Evolutionary conservation across 2,797 vertebrate genomes (phyloP).

Genomic region (Pampus argenteus): DNA sequence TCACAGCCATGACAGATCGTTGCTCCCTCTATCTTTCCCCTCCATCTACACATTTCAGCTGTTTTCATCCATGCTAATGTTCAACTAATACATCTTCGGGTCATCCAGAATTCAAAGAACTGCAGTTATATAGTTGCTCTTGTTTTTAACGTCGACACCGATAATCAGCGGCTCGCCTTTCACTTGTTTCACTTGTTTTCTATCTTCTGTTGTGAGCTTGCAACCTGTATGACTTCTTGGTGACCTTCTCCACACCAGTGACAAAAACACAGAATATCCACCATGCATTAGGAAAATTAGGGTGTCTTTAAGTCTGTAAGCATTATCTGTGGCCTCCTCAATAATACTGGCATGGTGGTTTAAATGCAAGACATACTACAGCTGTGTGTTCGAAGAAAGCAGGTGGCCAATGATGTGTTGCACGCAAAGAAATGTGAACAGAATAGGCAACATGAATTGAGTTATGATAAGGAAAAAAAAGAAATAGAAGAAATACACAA

Average conservation of each 20-base stretch:
- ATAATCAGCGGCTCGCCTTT: not conserved
- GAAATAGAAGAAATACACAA: not conserved
- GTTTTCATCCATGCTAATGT: not conserved
- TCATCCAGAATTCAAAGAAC: not conserved
- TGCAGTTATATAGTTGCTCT: not conserved
- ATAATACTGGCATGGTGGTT: not conserved
- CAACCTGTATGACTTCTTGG: no score
- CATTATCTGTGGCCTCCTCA: not conserved
- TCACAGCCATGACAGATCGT: no score
- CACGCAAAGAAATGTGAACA: constrained; percentile 1
- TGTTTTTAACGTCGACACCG: not conserved
- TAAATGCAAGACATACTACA: not conserved
- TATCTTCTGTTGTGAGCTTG: not conserved
- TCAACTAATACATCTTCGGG: not conserved
- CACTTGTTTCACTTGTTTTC: no score
- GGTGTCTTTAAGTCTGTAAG: not conserved
- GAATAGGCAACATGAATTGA: constrained; percentile 12
- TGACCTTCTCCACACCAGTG: no score
- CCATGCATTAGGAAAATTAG: not conserved
- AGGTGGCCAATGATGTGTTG: constrained; percentile 8
- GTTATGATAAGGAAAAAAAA: constrained; percentile 7
- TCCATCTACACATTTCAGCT: not conserved
- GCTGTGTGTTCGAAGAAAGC: not conserved
- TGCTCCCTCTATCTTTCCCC: no score
- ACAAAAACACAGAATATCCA: no score